These are phyloP conservation scores for Sebastes minor DNA, from an alignment of 2,797 vertebrate species.

Conservation along the genomic window DNA sequence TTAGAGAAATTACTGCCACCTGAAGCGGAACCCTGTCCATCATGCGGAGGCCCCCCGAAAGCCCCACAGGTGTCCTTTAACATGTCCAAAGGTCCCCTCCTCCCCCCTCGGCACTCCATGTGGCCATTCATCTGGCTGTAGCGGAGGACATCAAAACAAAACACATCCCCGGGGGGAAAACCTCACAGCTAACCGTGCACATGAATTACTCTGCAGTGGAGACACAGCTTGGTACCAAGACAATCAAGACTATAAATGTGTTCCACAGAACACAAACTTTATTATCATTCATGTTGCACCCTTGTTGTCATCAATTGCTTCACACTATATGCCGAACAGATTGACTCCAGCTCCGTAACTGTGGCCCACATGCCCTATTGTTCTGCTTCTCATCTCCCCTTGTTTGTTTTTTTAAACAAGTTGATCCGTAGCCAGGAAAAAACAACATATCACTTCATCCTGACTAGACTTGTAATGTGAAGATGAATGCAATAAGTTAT, in stretches of 20 bases:
- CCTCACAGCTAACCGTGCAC: conserved; percentile 58
- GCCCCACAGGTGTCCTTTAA: conserved; percentile 80
- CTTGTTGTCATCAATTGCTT: not conserved
- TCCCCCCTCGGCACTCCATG: conserved; percentile 55
- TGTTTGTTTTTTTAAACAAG: not conserved
- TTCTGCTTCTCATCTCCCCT: conserved; percentile 25
- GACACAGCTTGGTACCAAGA: conserved; percentile 43
- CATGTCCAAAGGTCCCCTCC: conserved; percentile 63
- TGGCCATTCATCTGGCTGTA: conserved; percentile 73
- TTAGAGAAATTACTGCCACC: conserved; percentile 79
- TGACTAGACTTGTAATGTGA: conserved; percentile 34
- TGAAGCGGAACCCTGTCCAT: conserved; percentile 82
- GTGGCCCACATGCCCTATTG: not conserved
- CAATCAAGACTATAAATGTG: conserved; percentile 30
- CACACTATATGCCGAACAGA: not conserved
- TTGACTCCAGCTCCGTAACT: conserved; percentile 6
- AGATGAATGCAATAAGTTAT: conserved; percentile 30
- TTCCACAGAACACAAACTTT: not conserved
- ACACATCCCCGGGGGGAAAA: conserved; percentile 60
- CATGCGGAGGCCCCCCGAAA: conserved; percentile 69
- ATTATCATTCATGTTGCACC: not conserved
- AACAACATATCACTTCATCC: conserved; percentile 35
- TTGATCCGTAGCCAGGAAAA: conserved; percentile 32
- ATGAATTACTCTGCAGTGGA: conserved; percentile 55
- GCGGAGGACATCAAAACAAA: conserved; percentile 76